Percentiles rank a stretch among this genome's conserved stretches.
Conservation (phyloP, 92 coral and sea anemone species). For the Ricordea florida region DNA sequence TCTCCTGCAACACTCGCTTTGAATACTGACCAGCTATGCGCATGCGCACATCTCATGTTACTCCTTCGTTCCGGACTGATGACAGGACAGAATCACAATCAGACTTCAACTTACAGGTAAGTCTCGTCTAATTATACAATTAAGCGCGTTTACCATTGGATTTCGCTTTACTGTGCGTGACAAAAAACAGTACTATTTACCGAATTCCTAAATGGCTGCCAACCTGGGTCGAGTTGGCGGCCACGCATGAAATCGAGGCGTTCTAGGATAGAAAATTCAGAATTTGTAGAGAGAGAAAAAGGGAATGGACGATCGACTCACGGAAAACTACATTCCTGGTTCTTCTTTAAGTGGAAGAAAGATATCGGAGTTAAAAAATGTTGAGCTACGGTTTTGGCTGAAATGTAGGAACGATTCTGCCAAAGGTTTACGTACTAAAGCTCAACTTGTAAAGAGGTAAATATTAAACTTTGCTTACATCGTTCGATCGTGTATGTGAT, state of each 20-base stretch:
- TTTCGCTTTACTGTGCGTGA: too few species aligned
- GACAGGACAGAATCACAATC: not conserved
- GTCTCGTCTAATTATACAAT: too few species aligned
- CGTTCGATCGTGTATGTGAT: not conserved
- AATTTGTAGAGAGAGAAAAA: too few species aligned
- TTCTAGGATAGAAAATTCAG: too few species aligned
- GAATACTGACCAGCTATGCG: slow-evolving; percentile 13
- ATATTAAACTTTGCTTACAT: not conserved
- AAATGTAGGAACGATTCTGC: slow-evolving; percentile 21
- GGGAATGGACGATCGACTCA: too few species aligned
- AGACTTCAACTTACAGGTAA: not conserved
- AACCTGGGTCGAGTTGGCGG: too few species aligned
- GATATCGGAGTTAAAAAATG: not conserved
- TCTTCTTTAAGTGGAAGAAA: slow-evolving; percentile 20
- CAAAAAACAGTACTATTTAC: too few species aligned
- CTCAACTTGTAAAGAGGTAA: slow-evolving; percentile 31
- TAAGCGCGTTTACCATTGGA: too few species aligned
- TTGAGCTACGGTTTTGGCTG: slow-evolving; percentile 34
- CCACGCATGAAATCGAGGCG: too few species aligned
- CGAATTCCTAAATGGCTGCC: too few species aligned
- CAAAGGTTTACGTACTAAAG: slow-evolving; percentile 34
- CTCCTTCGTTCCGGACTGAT: not conserved
- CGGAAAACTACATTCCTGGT: slow-evolving; percentile 32
- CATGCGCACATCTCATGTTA: slow-evolving; percentile 3
- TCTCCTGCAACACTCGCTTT: not conserved